A percentile compares a stretch with the other conserved stretches of the same genome.
Evolutionary conservation across 2,797 vertebrate genomes (phyloP).

Genomic region (Rhabdomys pumilio): DNA sequence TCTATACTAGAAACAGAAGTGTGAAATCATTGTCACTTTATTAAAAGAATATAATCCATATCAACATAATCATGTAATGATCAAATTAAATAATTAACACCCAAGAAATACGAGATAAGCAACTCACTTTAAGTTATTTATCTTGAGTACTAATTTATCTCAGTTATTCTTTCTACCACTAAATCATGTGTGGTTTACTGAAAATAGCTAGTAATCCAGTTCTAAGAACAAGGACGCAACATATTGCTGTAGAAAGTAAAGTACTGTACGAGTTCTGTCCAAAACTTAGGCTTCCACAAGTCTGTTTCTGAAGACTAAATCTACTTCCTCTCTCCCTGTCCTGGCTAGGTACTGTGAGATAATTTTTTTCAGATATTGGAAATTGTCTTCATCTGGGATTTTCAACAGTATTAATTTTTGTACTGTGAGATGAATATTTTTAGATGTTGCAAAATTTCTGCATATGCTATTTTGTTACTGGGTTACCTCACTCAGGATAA

Average conservation of each 20-base stretch:
- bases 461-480: background rate
- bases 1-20: background rate
- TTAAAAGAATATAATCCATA: background rate
- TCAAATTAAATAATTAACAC: slow-evolving; percentile 6
- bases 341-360: background rate
- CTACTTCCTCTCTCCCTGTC: background rate
- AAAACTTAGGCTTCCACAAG: background rate
- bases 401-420: background rate
- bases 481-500: no score
- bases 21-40: background rate
- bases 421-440: background rate
- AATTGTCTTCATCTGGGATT: background rate
- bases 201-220: background rate
- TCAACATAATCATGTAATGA: background rate
- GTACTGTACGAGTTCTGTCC: background rate
- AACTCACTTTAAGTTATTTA: slow-evolving; percentile 32
- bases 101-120: background rate
- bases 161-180: background rate
- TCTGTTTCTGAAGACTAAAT: background rate
- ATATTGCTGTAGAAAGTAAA: background rate
- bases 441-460: background rate
- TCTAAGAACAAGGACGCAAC: background rate
- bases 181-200: background rate
- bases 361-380: background rate
- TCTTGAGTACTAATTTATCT: slow-evolving; percentile 19